These are phyloP conservation scores for Sycobia sp. DNA, from an alignment of 1,140 invertebrate genomes.

Conservation along the genomic window DNA sequence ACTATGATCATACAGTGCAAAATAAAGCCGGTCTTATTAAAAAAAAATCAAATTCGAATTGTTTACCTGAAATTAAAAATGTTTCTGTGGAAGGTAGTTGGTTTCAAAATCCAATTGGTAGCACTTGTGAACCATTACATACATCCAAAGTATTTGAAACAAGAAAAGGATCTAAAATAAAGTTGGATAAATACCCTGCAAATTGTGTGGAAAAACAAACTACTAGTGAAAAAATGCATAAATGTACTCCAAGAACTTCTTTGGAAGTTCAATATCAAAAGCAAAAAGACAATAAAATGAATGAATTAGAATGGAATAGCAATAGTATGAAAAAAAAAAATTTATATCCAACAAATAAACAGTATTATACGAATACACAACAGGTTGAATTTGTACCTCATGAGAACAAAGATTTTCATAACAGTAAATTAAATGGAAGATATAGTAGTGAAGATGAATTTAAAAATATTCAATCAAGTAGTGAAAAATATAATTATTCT, in stretches of 20 bases:
- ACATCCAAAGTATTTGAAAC: neutral
- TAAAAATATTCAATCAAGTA: neutral
- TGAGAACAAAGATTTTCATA: neutral
- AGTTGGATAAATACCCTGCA: neutral
- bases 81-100: constrained; percentile 70
- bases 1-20: neutral
- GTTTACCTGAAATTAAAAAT: constrained; percentile 78
- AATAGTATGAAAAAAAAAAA: neutral
- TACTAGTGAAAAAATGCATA: neutral
- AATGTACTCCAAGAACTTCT: neutral
- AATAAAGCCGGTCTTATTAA: constrained; percentile 22
- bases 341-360: neutral
- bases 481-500: neutral
- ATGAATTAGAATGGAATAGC: neutral
- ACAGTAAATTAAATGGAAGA: neutral
- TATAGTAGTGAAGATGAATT: neutral
- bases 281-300: neutral
- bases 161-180: neutral
- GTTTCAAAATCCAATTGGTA: constrained; percentile 3
- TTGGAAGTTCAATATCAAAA: neutral
- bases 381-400: neutral
- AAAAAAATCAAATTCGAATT: constrained; percentile 54
- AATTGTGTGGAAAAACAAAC: neutral
- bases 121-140: neutral
- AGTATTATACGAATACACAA: neutral